Percentiles rank a stretch among this genome's conserved stretches.
phyloP scores from a whole-genome alignment of 2,113 vertebrate genomes.

The Clarias batrachus region DNA sequence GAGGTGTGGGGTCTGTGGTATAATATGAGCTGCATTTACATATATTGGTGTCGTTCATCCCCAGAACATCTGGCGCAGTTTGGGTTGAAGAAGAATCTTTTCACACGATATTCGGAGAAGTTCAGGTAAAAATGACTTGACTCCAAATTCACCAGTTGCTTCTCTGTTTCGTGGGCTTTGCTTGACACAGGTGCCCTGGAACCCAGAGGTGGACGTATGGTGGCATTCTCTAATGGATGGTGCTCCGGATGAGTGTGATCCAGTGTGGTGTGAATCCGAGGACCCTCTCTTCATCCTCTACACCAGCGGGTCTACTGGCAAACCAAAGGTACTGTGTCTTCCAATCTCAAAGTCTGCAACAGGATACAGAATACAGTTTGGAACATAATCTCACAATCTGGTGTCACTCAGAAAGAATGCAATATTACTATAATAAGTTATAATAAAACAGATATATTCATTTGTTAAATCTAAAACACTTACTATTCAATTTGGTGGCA shows the following conservation, averaged over 20 bases:
- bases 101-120: background rate
- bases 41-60: background rate
- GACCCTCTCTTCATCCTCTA: conserved; percentile 96
- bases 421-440: too few relatives aligned
- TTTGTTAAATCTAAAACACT: too few relatives aligned
- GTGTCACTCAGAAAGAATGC: background rate
- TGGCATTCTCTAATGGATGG: conserved; percentile 84
- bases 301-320: conserved; percentile 95
- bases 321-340: conserved; percentile 82
- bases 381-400: background rate
- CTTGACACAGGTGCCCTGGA: conserved; percentile 82
- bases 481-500: too few relatives aligned
- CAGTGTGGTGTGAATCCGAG: conserved; percentile 92
- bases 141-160: background rate
- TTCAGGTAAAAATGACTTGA: too few relatives aligned
- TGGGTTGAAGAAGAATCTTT: background rate
- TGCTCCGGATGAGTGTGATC: conserved; percentile 83
- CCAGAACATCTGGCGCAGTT: background rate
- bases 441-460: too few relatives aligned
- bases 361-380: background rate
- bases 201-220: conserved; percentile 81
- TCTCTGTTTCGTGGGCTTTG: background rate
- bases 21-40: background rate
- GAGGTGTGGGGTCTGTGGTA: background rate
- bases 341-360: background rate